phyloP scores from a whole-genome alignment of 2,797 vertebrate genomes.

The Botia almorhae region DNA sequence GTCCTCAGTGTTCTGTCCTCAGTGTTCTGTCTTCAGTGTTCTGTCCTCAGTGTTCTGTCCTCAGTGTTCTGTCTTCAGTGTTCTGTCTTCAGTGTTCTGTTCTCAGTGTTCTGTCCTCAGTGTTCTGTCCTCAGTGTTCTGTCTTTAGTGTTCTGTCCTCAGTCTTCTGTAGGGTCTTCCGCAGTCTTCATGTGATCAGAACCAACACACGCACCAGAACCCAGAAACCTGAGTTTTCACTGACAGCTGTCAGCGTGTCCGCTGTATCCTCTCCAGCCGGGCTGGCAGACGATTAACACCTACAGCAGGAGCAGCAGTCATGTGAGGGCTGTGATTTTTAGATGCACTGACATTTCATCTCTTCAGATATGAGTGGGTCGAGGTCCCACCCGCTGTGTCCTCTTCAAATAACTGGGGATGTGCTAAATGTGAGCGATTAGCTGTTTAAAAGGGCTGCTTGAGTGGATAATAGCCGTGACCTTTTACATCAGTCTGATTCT shows the following conservation, averaged over 20 bases:
- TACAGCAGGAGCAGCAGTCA: constrained; percentile 9
- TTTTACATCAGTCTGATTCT: constrained; percentile 44
- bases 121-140: too few relatives aligned
- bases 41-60: too few relatives aligned
- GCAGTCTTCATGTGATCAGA: neutral
- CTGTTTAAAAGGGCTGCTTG: constrained; percentile 57
- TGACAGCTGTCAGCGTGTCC: neutral
- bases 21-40: too few relatives aligned
- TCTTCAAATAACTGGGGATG: constrained; percentile 50
- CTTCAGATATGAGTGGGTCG: constrained; percentile 48
- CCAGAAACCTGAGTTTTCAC: neutral
- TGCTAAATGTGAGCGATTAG: constrained; percentile 55
- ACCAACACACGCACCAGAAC: neutral
- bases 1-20: too few relatives aligned
- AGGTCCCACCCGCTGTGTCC: constrained; percentile 40
- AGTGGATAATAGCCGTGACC: constrained; percentile 49
- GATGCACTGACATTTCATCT: constrained; percentile 58
- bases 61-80: too few relatives aligned
- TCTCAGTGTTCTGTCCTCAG: too few relatives aligned
- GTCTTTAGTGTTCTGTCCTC: too few relatives aligned
- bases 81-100: too few relatives aligned
- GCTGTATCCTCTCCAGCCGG: neutral
- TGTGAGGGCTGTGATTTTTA: constrained; percentile 39
- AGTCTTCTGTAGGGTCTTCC: too few relatives aligned
- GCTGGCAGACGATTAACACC: constrained; percentile 34